These are phyloP conservation scores for Peribatodes rhomboidaria DNA, from an alignment of 2,888 invertebrate species.

Conservation along the genomic window DNA sequence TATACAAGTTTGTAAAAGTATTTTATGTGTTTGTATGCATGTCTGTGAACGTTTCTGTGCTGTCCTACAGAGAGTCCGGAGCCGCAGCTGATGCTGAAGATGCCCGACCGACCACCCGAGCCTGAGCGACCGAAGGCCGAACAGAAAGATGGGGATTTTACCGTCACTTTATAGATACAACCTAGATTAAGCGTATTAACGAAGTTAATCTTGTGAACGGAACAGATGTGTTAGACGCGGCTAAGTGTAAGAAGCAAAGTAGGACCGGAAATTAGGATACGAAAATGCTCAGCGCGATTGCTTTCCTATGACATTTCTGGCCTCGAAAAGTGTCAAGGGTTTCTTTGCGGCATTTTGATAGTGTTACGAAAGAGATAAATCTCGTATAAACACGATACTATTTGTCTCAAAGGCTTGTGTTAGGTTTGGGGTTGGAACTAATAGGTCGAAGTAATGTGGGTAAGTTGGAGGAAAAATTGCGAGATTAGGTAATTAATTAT, in stretches of 20 bases:
- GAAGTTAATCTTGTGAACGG: background rate
- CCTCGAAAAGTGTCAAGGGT: no score
- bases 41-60: conserved; percentile 71
- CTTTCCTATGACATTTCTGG: no score
- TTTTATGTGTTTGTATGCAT: conserved; percentile 39
- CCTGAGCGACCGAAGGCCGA: conserved; percentile 70
- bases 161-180: conserved; percentile 72
- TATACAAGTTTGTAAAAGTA: no score
- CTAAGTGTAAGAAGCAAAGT: background rate
- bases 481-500: background rate
- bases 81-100: conserved; percentile 72
- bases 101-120: conserved; percentile 66
- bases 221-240: background rate
- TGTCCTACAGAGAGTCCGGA: conserved; percentile 81
- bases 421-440: no score
- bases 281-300: background rate
- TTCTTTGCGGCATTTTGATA: no score
- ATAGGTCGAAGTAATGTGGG: background rate
- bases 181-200: conserved; percentile 1
- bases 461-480: background rate
- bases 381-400: no score
- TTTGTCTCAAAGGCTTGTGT: no score
- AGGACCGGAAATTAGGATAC: background rate
- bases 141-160: conserved; percentile 78
- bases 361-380: no score